Base-by-base conservation (phyloP, 1,140 invertebrate species). In the Dreissena polymorpha region DNA sequence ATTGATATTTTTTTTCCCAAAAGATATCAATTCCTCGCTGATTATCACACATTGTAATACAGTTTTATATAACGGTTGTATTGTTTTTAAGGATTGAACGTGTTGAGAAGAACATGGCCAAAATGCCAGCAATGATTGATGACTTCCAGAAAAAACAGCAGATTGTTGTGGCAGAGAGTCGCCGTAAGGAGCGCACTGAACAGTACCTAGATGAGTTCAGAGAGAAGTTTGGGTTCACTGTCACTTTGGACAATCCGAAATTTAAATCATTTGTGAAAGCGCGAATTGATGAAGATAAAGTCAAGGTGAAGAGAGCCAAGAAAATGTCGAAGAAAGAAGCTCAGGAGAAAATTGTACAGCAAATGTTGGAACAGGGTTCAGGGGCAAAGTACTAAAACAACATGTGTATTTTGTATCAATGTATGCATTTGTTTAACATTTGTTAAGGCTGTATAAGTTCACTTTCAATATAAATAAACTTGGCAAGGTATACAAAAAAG, bases 101-200 rank as follows among this genome's bases (percentile, higher is more conserved):
- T n/a, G 63, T 82, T 21, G 60, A 82, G 7, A 82, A 82, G 39
- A 64, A 53, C 53, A 73, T 82, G 79, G 60, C 13, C 0, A 74
- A 74, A 27, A 82, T 82, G 79, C 39, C 63, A 25, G 3, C 65
- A 0, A 21, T 74, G 10, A 27, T 82, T 3, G 55, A 65, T 27
- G 27, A 82, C 12, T 68, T 67, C 21, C 57, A 51, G 21, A 18
- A 82, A 14, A 82, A 72, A 39, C 70, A 74, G 63, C 64, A 74
- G 39, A 13, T n/a, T 50, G 63, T 57, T 27, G 71, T 51, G 29
- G 49, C 25, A 1, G 50, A 73, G 21, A 29, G 12, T 16, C 49
- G 50, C 13, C 0, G 12, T 0, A 57, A n/a, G n/a, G 71, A 82
- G 50, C 23, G 51, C 10, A 72, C 55, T 51, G 60, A 74, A 39